Base-by-base conservation (phyloP, 2,797 vertebrate species). In the Pogoniulus pusillus region DNA sequence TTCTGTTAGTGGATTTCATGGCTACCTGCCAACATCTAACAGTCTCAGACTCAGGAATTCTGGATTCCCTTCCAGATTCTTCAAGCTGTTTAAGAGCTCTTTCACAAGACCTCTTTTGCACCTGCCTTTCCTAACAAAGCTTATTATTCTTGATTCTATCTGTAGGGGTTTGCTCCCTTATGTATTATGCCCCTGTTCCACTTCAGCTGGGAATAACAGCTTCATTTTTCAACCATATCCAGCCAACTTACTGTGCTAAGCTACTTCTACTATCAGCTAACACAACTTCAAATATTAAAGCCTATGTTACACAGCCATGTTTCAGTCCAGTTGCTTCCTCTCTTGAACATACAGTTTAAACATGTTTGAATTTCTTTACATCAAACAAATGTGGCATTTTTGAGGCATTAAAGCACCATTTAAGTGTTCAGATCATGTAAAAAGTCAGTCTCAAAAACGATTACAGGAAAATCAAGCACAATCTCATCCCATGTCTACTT, bases 321-420 rank as follows among this genome's bases (percentile, higher is more conserved):
- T 70, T 9, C 27, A 65, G 49, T 6, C 29, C 34, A 77, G 0
- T 12, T 16, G 11, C 5, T 80, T 79, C 24, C 32, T 55, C 72
- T 82, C 1, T 23, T 54, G 19, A 71, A 9, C 12, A 39, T 1
- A 23, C 5, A 71, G 11, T 29, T 87, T 43, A 77, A 37, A 49
- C 9, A 66, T 1, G 7, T 11, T 3, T 58, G 8, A 8, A 30
- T 45, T 82, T 63, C 30, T 75, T 22, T 6, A 32, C 23, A 85
- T 17, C 19, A 70, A 66, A 43, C 0, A 0, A 47, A 59, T 4
- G 12, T 12, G 6, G 14, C 7, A 24, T 12, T 60, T 59, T 41
- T 43, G 32, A 70, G 43, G 8, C 68, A 74, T 20, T 10, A 9
- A 53, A 41, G 4, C 5, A 37, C 16, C 7, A 12, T 37, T n/a